Conservation (phyloP, 2,888 invertebrate species). For the Eupelmus urozonus region DNA sequence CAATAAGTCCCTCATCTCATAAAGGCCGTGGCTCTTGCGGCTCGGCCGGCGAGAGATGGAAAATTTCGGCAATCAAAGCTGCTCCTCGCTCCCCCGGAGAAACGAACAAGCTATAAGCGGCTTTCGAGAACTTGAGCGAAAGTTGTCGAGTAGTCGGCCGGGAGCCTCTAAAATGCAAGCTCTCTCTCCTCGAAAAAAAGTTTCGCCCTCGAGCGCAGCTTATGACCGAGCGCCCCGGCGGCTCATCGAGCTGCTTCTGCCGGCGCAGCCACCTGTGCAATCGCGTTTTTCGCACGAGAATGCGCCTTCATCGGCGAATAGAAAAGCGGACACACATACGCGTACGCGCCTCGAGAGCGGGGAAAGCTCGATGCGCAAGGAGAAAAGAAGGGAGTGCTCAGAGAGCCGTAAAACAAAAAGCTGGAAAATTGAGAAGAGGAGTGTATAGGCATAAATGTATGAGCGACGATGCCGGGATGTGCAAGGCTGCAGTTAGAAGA, state of each 20-base stretch:
- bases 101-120: slow-evolving; percentile 24
- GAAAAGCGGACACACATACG: not conserved
- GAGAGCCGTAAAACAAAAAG: slow-evolving; percentile 19
- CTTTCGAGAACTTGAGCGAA: slow-evolving; percentile 22
- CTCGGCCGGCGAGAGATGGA: slow-evolving; percentile 7
- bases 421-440: slow-evolving; percentile 16
- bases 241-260: slow-evolving; percentile 2
- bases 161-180: not conserved
- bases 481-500: too few species aligned
- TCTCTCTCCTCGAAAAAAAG: slow-evolving; percentile 15
- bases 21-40: not conserved
- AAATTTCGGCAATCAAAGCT: slow-evolving; percentile 33
- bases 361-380: too few species aligned
- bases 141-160: not conserved
- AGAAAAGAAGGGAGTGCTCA: not conserved
- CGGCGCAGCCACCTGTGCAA: slow-evolving; percentile 14
- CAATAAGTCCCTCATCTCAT: slow-evolving; percentile 24
- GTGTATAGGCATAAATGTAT: too few species aligned
- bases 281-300: slow-evolving; percentile 28
- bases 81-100: not conserved
- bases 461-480: not conserved
- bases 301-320: slow-evolving; percentile 8
- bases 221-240: not conserved
- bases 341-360: not conserved
- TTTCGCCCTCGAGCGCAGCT: slow-evolving; percentile 15